Evolutionary conservation across 2,797 vertebrate species (phyloP).

Genomic region (Halcyon leucocephala): DNA sequence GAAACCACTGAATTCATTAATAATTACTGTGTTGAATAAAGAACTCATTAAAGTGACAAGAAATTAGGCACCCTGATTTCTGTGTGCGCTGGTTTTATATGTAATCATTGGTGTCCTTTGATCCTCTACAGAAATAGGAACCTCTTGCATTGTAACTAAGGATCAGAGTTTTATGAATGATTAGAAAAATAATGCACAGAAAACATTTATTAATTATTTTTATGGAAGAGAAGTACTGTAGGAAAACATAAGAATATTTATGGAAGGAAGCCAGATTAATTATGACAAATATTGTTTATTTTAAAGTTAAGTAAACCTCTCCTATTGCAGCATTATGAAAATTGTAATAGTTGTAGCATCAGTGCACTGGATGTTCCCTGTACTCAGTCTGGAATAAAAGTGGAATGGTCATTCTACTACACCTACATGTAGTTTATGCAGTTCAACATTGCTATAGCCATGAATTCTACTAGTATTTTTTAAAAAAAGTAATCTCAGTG

Average conservation of each 20-base stretch:
- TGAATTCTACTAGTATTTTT: slow-evolving; percentile 81
- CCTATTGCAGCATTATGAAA: slow-evolving; percentile 44
- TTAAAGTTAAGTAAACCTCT: slow-evolving; percentile 68
- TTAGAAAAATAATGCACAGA: slow-evolving; percentile 80
- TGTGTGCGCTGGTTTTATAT: slow-evolving; percentile 80
- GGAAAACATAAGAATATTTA: slow-evolving; percentile 79
- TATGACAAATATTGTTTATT: slow-evolving; percentile 76
- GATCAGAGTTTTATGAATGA: slow-evolving; percentile 75
- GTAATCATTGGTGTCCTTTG: slow-evolving; percentile 73
- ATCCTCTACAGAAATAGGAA: slow-evolving; percentile 66
- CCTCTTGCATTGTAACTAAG: slow-evolving; percentile 66
- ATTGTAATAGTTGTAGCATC: slow-evolving; percentile 34
- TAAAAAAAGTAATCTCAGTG: slow-evolving; percentile 70
- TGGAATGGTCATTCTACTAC: slow-evolving; percentile 42
- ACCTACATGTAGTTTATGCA: slow-evolving; percentile 52
- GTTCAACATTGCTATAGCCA: slow-evolving; percentile 74
- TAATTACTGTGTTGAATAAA: slow-evolving; percentile 63
- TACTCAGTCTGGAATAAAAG: slow-evolving; percentile 56
- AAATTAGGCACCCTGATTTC: slow-evolving; percentile 74
- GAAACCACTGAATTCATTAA: slow-evolving; percentile 77
- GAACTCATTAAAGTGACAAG: slow-evolving; percentile 49
- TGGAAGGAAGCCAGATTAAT: slow-evolving; percentile 75
- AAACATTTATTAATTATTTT: slow-evolving; percentile 83
- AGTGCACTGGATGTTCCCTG: slow-evolving; percentile 26
- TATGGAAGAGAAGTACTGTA: slow-evolving; percentile 77